Evolutionary conservation across 2,888 invertebrate species (phyloP).

Genomic region (Cheilosia variabilis): DNA sequence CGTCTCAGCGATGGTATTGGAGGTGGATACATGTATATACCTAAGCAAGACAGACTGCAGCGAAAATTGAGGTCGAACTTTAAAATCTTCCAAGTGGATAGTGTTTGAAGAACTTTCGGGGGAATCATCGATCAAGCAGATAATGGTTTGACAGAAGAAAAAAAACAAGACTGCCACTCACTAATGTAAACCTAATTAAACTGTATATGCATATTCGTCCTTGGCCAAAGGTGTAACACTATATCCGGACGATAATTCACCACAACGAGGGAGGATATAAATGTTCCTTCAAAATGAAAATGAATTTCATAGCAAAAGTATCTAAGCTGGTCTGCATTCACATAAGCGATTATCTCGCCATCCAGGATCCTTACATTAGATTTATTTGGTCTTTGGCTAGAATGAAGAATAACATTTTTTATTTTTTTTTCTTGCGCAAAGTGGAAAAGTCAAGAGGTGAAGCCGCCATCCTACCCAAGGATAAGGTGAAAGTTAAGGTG

Average conservation of each 20-base stretch:
- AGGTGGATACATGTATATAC: conserved; percentile 31
- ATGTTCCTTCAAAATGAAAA: conserved; percentile 63
- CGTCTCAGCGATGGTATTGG: conserved; percentile 11
- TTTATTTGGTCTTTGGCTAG: conserved; percentile 14
- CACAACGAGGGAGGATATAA: conserved; percentile 36
- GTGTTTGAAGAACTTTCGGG: conserved; percentile 51
- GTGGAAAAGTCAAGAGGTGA: conserved; percentile 6
- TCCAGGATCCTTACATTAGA: conserved; percentile 57
- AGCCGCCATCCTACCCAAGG: conserved; percentile 12
- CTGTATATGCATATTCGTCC: conserved; percentile 45
- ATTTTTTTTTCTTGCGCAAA: not conserved
- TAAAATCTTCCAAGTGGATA: conserved; percentile 2
- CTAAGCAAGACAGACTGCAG: conserved; percentile 22
- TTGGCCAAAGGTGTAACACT: conserved; percentile 24
- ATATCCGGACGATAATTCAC: conserved; percentile 60
- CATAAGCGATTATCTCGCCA: conserved; percentile 70
- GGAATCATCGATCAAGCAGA: conserved; percentile 65
- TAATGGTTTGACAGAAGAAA: conserved; percentile 36
- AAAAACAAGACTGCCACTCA: not conserved
- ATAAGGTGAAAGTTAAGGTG: conserved; percentile 46
- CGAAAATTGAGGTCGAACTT: conserved; percentile 43
- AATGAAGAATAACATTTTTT: conserved; percentile 43
- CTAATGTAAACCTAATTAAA: conserved; percentile 63
- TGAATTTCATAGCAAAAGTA: conserved; percentile 48
- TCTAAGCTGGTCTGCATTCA: conserved; percentile 51